Evolutionary conservation across 2,888 invertebrate species (phyloP), one percentile per base, ranked within the genome.

Genomic region (Leucophora obtusa): DNA sequence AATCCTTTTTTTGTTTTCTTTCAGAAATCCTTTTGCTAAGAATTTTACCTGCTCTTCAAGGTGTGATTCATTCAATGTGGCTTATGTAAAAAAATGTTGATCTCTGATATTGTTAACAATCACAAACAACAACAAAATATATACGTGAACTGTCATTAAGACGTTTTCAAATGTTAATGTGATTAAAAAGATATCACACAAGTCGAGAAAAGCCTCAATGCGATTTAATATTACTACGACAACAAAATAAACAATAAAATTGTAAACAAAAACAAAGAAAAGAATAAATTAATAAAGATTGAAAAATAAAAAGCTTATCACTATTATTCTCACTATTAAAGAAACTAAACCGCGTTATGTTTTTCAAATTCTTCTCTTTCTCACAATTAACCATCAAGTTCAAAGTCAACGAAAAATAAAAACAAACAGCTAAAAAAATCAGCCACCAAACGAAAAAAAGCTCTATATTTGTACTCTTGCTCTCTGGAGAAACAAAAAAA

Each of bases 371-470:
- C 68, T 28, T 56, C 58, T 35, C 35, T 50, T 28, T 66, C 69
- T 35, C 74, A 50, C 62, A 10, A 47, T 38, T 50, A 14, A 59
- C 56, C 53, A 15, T 68, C 81, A 81, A 81, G 81, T 81, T 81
- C 81, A 81, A 81, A 81, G 81, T 77, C 81, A 81, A 54, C 9
- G 56, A 15, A 70, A 59, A 72, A 59, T n/a, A 56, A 75, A 76
- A 18, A 18, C 15, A 65, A 47, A 58, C 15, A 53, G 24, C 15
- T 60, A 10, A 21, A 54, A 43, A 58, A 70, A 38, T n/a, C 54
- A 35, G 14, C 58, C 51, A 24, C 38, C 10, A 33, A 58, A 59
- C 28, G 28, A 58, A 73, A 18, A 69, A 69, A 82, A 69, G 73
- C 69, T 75, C 24, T 71, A 65, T 79, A 17, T 54, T 24, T 18